Base-by-base conservation (phyloP, 1,140 invertebrate genomes). In the Pogonomyrmex californicus region DNA sequence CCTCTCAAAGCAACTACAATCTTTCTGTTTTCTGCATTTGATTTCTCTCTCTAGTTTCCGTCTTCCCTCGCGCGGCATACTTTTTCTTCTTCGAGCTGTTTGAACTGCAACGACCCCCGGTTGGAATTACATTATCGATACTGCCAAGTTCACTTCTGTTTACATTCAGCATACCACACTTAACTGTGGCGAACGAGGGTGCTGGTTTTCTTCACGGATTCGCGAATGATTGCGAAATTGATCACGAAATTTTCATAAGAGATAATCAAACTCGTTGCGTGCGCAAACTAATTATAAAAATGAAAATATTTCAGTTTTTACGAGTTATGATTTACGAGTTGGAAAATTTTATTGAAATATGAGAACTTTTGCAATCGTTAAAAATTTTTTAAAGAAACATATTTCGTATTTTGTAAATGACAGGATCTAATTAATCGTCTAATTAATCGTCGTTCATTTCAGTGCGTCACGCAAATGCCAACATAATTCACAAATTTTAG, bases 131-230 rank as follows among this genome's bases (percentile, higher is more conserved):
- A 90, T 90, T 89, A 89, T 90, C 88, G 78, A 56, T 85, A 90
- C 88, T 87, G 85, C 88, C 88, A 90, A 90, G 88, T 90, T 89
- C 88, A 90, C 58, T 89, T 87, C 73, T 90, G 88, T 90, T 90
- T 90, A 89, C 88, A 87, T 89, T 89, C 85, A 65, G 17, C 68
- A 83, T 33, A 63, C 63, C 65, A 58, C 10, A 86, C 56, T 56
- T 65, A 38, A 36, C 65, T 33, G 17, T n/a, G n/a, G n/a, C 17
- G 49, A 38, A 44, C 33, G 68, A 49, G 17, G 33, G 38, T 63
- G 14, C 30, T 17, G 14, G 47, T 9, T 38, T 78, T 62, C 56
- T 44, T 88, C 73, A 60, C 56, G 12, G 17, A 62, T 10, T 14
- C 10, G 36, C 2, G 41, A n/a, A 41, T 14, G n/a, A 38, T 63